These are phyloP conservation scores for Acropora tenuis DNA, from an alignment of 64 coral and sea anemone genomes.

Conservation along the genomic window DNA sequence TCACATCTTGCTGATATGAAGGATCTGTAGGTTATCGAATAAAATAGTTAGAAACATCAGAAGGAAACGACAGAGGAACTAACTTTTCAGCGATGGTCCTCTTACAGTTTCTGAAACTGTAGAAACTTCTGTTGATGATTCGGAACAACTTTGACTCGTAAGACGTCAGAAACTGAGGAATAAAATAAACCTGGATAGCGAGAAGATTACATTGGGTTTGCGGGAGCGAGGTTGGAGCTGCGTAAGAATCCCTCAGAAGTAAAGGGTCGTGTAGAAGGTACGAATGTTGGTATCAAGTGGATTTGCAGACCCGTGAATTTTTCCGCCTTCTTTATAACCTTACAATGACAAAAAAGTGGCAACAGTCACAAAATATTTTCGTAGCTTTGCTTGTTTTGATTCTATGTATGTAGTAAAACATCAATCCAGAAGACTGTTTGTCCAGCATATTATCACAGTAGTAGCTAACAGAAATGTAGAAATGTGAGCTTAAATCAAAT, in stretches of 20 bases:
- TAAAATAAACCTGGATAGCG: neutral
- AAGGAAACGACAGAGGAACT: neutral
- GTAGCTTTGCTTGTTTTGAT: neutral
- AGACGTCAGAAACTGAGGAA: neutral
- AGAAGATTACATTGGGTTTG: neutral
- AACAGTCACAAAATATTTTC: neutral
- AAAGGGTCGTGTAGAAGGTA: neutral
- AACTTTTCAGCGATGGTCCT: neutral
- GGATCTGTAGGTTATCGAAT: neutral
- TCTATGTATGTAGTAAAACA: neutral
- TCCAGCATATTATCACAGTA: neutral
- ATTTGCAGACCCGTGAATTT: neutral
- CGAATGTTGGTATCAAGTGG: neutral
- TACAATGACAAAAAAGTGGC: neutral
- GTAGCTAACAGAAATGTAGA: neutral
- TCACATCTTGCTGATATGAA: too few relatives aligned
- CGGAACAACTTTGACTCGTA: neutral
- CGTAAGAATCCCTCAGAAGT: neutral
- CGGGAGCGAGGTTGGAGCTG: neutral
- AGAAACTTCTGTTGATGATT: neutral
- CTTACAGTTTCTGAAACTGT: neutral
- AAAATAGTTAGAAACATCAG: neutral
- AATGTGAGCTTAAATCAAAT: neutral
- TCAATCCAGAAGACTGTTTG: conserved; percentile 2
- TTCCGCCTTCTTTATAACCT: neutral